Base-by-base conservation (phyloP, 2,113 vertebrate genomes). In the Eurypyga helias region DNA sequence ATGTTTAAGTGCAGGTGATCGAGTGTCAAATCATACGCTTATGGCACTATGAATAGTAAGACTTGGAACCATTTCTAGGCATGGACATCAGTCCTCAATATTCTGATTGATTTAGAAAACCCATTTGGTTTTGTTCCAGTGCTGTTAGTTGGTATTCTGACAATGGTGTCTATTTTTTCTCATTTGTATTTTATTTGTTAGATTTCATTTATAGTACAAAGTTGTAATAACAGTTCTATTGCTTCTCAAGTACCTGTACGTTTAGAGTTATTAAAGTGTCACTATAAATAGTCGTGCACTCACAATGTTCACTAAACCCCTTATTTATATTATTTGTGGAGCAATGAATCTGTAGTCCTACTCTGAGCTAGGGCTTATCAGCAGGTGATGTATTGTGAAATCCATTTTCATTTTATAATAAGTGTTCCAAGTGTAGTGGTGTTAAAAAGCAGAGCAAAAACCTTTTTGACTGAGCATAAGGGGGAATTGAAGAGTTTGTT, bases 71-170 rank as follows among this genome's bases (percentile, higher is more conserved):
- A 81, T 90, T 97, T 66, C 61, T 89, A 87, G 58, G 52, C 48
- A 28, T 80, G 83, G 66, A 18, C 60, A 29, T 96, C 83, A 92
- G 90, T 95, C 84, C 67, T 89, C 51, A 33, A 5, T 45, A 41
- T 78, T 84, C 80, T 83, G 66, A 94, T 70, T 84, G 73, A 66
- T 93, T 93, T 95, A 41, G 55, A 93, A 89, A 92, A 65, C 28
- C 55, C 62, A 17, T 89, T 76, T 94, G 49, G 34, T 91, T 95
- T 38, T 34, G 45, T 93, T 79, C 38, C 51, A 36, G 77, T 87
- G 11, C 54, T 87, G 36, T 76, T 83, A 61, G 25, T 60, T 87
- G 45, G 43, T 93, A 65, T 29, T 84, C 67, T 60, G 57, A 51
- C 23, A 79, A 55, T 51, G 60, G 16, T 79, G 93, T 83, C 48